Base-by-base conservation (phyloP, 2,797 vertebrate genomes). In the Siniperca obscura region DNA sequence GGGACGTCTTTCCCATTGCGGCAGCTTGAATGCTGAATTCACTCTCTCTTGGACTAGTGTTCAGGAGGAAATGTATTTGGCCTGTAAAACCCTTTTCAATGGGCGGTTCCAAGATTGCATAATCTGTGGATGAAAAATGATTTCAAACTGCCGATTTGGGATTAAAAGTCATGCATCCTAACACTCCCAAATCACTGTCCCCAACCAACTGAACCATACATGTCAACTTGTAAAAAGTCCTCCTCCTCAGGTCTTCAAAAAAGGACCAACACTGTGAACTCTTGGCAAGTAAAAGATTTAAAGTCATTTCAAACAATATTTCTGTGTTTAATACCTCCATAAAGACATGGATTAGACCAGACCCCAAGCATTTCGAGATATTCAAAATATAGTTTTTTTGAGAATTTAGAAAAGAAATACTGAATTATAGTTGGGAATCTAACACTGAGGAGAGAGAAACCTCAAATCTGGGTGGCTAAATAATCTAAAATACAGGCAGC, bases 1-100 rank as follows among this genome's bases (percentile, higher is more conserved):
- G 80, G 80, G 27, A 59, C 3, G 82, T 80, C 75, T 86, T 83
- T 78, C 70, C 27, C 25, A 55, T 56, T 89, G 85, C 83, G 5
- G 73, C 82, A 82, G 59, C 8, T 2, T 71, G 48, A 64, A 50
- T 22, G 25, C 55, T 40, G 44, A 46, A 3, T 16, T 42, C 38
- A 22, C 55, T 53, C 72, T 64, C 46, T 12, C 42, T 48, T 65
- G 16, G 38, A 22, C 34, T 2, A 4, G 36, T 19, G 40, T 64
- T 62, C 2, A 25, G 30, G 11, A 16, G 25, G 16, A 68, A 34
- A 30, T 27, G 12, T 34, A 30, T 36, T 21, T 19, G 19, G 9
- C 59, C 16, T 40, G 50, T n/a, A 42, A 66, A 74, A 30, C 25
- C 34, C 11, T 64, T 69, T 16, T 34, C 19, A 38, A 17, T 10